A percentile compares a stretch with the other conserved stretches of the same genome.
phyloP scores from a whole-genome alignment of 2,888 invertebrate species.

The Lottia gigantea region DNA sequence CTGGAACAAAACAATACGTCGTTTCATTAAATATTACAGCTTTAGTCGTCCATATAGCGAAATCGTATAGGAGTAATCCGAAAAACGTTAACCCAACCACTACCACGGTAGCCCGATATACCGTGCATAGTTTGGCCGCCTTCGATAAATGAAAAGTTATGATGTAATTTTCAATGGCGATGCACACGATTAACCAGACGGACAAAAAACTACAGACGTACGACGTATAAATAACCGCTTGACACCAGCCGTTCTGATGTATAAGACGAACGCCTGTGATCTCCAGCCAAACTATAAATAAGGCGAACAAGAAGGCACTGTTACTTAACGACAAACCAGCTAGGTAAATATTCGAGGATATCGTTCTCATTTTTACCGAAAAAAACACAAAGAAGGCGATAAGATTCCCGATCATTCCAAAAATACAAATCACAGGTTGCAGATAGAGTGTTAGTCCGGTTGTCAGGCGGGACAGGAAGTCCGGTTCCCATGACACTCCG shows the following conservation, averaged over 20 bases:
- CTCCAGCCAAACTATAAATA: constrained; percentile 69
- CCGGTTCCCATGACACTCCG: not conserved
- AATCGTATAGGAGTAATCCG: constrained; percentile 34
- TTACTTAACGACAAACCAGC: constrained; percentile 82
- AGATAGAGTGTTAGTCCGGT: constrained; percentile 34
- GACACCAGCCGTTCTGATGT: constrained; percentile 72
- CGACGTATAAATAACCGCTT: constrained; percentile 79
- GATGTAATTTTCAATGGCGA: constrained; percentile 86
- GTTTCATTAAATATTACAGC: constrained; percentile 8
- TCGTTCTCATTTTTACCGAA: constrained; percentile 77
- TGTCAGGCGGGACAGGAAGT: constrained; percentile 11
- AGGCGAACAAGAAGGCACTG: constrained; percentile 77
- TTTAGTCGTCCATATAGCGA: constrained; percentile 31
- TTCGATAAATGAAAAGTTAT: constrained; percentile 49
- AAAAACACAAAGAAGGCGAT: constrained; percentile 81
- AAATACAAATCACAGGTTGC: constrained; percentile 76
- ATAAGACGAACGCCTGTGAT: constrained; percentile 38
- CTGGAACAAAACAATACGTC: constrained; percentile 36
- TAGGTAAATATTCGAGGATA: constrained; percentile 84
- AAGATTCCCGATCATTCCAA: constrained; percentile 81
- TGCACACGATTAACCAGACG: constrained; percentile 87
- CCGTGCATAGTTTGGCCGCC: constrained; percentile 45
- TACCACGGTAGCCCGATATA: constrained; percentile 40
- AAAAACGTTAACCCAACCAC: constrained; percentile 36
- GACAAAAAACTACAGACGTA: constrained; percentile 55